Conservation (phyloP, 2,888 invertebrate genomes). For the Scaptomyza flava region DNA sequence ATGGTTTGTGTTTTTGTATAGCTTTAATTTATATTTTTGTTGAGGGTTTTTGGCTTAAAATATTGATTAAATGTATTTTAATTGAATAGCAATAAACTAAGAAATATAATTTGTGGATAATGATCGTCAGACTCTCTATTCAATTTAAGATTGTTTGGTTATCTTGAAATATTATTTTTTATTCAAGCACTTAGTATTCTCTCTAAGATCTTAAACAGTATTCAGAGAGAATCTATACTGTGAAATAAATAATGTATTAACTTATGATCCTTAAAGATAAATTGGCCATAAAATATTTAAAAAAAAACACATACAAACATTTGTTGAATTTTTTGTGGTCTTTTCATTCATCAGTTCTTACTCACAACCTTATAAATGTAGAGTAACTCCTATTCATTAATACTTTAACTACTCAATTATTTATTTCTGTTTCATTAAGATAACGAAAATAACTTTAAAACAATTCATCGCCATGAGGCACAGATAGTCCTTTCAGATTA, state of each 20-base stretch:
- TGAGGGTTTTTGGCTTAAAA: slow-evolving; percentile 3
- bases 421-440: slow-evolving; percentile 7
- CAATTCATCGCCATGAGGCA: background rate
- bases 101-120: slow-evolving; percentile 23
- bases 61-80: slow-evolving; percentile 1
- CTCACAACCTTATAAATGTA: background rate
- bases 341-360: too few relatives aligned
- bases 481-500: background rate
- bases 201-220: too few relatives aligned
- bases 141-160: background rate
- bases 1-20: slow-evolving; percentile 4
- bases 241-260: background rate
- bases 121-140: background rate
- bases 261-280: too few relatives aligned
- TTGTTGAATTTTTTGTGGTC: too few relatives aligned
- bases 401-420: background rate
- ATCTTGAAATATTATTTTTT: background rate
- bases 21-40: background rate
- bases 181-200: too few relatives aligned
- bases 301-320: too few relatives aligned
- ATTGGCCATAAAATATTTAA: too few relatives aligned
- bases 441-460: background rate
- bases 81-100: too few relatives aligned
- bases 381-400: background rate
- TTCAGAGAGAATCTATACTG: background rate